phyloP scores from a whole-genome alignment of 2,888 invertebrate genomes.

The Leucoma salicis region DNA sequence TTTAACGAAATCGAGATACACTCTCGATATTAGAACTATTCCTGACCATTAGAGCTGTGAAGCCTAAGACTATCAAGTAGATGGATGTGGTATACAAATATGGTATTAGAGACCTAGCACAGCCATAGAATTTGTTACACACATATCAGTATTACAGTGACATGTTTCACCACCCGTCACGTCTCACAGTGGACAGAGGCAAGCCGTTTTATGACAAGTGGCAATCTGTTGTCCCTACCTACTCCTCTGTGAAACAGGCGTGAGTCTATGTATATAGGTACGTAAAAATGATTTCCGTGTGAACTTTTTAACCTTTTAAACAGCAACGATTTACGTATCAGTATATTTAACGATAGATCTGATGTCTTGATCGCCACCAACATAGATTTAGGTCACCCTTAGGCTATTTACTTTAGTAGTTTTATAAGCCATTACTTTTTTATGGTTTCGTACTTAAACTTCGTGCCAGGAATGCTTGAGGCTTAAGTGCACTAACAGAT shows the following conservation, averaged over 20 bases:
- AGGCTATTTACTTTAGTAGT: conserved; percentile 5
- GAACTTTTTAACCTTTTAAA: conserved; percentile 6
- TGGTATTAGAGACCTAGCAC: too few species aligned
- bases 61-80: conserved; percentile 3
- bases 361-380: conserved; percentile 1
- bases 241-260: too few species aligned
- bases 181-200: too few species aligned
- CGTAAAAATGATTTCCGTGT: too few species aligned
- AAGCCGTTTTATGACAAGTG: too few species aligned
- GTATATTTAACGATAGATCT: conserved; percentile 6
- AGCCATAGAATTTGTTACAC: too few species aligned
- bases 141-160: too few species aligned
- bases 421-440: conserved; percentile 6
- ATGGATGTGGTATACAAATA: conserved; percentile 17
- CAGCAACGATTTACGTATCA: neutral
- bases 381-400: neutral
- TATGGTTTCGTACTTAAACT: conserved; percentile 4
- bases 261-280: too few species aligned
- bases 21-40: conserved; percentile 33
- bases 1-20: conserved; percentile 35
- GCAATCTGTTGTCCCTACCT: too few species aligned
- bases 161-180: too few species aligned
- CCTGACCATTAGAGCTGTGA: conserved; percentile 25
- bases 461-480: conserved; percentile 5
- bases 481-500: too few species aligned